Base-by-base conservation (phyloP, 2,797 vertebrate genomes). In the Liasis olivaceus region DNA sequence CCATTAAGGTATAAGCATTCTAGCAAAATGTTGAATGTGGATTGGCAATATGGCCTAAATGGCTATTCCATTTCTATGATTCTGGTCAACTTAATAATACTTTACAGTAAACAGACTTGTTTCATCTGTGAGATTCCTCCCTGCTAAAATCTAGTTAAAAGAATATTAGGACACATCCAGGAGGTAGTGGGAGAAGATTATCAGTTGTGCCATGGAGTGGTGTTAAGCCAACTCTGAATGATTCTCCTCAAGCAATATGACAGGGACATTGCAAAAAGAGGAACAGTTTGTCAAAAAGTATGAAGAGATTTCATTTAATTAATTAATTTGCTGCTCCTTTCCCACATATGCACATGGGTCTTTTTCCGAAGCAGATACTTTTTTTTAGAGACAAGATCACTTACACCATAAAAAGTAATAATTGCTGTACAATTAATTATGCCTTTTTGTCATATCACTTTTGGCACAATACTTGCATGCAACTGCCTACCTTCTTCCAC, bases 401-500 rank as follows among this genome's bases (percentile, higher is more conserved):
- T 81, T 87, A 90, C 72, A 51, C 64, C 59, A 95, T 88, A 95
- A 94, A 94, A 93, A 85, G 72, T 92, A 95, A 95, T 95, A 54
- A 95, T 88, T 94, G 91, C 51, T 90, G 93, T 90, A 93, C 93
- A 96, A 97, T 96, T 97, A 97, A 96, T 96, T 92, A 94, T 94
- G 87, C 89, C 62, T 56, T 9, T 93, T 93, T 86, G 96, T 96
- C 94, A 91, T 96, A 96, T 93, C 93, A 91, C 91, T 96, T 96
- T 94, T 91, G 89, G 93, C 91, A 96, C 94, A 93, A 0, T 88
- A 91, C 95, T 91, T 92, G 93, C 94, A 87, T 47, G 93, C 93
- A 96, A 95, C 97, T 96, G 98, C 98, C 96, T 98, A 99, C 99
- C 99, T 97, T 99, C 99, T 96, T 99, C 99, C 93, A 99, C 99